Evolutionary conservation across 2,888 invertebrate species (phyloP), one percentile per base, ranked within the genome.

Genomic region (Crocallis elinguaria): DNA sequence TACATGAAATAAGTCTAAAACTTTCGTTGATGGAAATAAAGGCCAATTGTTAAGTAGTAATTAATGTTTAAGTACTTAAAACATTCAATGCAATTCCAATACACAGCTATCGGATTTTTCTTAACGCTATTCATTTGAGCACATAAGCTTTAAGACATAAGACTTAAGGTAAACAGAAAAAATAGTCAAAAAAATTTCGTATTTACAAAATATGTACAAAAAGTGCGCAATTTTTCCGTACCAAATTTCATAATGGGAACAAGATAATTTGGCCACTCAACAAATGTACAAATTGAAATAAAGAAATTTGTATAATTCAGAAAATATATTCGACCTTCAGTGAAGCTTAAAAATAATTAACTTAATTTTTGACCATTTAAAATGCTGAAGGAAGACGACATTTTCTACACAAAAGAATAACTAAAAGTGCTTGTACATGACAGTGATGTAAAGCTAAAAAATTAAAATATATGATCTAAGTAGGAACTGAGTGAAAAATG

Each of bases 161-260:
- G 43, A 53, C 79, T 82, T 81, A 87, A 83, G 36, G 65, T 74
- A 80, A 82, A 80, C 72, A 73, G 80, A 79, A 79, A 77, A 75
- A 73, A 69, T 78, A 77, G 75, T 73, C 64, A 77, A 77, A 83
- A 88, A 87, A 87, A 67, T 73, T 66, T 75, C 71, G 62, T 89
- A 90, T 91, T 86, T 91, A 90, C 90, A 91, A 82, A 86, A 70
- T 89, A 89, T 90, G 78, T 91, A 90, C 90, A 90, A 80, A 9
- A 81, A 77, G 76, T 79, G 84, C 74, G 80, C 75, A 75, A 62
- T 73, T 71, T 45, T 67, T 67, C 69, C 72, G 60, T 74, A 74
- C 73, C 71, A 73, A 57, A 53, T 23, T 38, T 48, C 71, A 67
- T 68, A 71, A 68, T 64, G 70, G 71, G 65, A 72, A 72, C 67